Evolutionary conservation across 2,888 invertebrate genomes (phyloP).

Genomic region (Drosophila lutescens): DNA sequence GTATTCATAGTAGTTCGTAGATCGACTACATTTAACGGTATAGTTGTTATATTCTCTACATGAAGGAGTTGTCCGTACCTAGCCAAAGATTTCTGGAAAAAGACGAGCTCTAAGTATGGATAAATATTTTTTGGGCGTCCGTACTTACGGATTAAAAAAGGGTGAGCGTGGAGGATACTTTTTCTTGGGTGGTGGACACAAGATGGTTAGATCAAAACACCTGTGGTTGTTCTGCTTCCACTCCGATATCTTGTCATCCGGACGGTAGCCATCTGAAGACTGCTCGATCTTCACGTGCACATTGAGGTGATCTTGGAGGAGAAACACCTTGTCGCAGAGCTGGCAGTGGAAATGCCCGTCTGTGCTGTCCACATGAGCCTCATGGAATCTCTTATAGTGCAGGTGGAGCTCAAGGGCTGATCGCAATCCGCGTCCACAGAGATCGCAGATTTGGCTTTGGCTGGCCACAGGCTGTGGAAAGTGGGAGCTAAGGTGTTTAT

Average conservation of each 20-base stretch:
- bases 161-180: slow-evolving; percentile 25
- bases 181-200: slow-evolving; percentile 8
- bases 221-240: neutral
- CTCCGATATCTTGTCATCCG: slow-evolving; percentile 1
- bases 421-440: slow-evolving; percentile 22
- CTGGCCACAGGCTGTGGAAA: slow-evolving; percentile 4
- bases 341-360: slow-evolving; percentile 6
- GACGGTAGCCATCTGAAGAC: slow-evolving; percentile 9
- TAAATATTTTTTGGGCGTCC: neutral
- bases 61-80: neutral
- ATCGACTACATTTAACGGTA: too few species aligned
- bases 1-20: too few species aligned
- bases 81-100: slow-evolving; percentile 30
- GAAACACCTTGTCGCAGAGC: slow-evolving; percentile 15
- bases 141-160: slow-evolving; percentile 35
- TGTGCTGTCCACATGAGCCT: slow-evolving; percentile 11
- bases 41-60: neutral
- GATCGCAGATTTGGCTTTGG: slow-evolving; percentile 8
- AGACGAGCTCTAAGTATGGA: too few species aligned
- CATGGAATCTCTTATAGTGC: slow-evolving; percentile 25
- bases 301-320: slow-evolving; percentile 15
- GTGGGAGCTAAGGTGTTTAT: slow-evolving; percentile 17
- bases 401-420: slow-evolving; percentile 12
- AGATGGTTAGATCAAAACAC: neutral
- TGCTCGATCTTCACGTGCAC: slow-evolving; percentile 28